A percentile compares a stretch with the other conserved stretches of the same genome.
Conservation (phyloP, 2,113 vertebrate species). For the Pomatorhinus ruficollis region DNA sequence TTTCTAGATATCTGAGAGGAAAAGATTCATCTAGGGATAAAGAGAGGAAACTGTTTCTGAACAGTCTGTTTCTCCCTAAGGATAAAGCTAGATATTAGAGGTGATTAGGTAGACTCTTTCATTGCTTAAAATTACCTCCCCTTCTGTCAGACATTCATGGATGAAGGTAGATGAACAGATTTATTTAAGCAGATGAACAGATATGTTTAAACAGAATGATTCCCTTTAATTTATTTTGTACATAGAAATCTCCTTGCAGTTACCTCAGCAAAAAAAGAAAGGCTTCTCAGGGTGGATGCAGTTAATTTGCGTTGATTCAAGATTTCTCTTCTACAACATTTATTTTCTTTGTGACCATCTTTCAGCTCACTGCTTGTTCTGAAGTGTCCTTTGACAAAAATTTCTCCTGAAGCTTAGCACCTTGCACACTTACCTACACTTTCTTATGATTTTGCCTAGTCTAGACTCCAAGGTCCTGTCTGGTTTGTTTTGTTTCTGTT, state of each 20-base stretch:
- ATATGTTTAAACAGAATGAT: background rate
- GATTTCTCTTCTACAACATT: background rate
- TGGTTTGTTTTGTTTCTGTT: too few relatives aligned
- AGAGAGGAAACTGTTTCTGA: background rate
- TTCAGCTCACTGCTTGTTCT: background rate
- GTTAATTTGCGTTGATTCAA: background rate
- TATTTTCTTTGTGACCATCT: background rate
- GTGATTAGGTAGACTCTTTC: background rate
- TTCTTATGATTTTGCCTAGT: background rate
- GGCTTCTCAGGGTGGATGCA: background rate
- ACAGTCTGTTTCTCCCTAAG: background rate
- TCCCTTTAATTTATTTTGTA: background rate
- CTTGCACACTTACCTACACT: background rate
- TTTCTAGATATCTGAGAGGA: background rate
- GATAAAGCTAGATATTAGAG: background rate
- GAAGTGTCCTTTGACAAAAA: background rate
- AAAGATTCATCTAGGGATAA: background rate
- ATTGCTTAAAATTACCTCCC: background rate
- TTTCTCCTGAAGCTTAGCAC: background rate
- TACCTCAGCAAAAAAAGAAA: background rate
- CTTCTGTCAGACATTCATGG: background rate
- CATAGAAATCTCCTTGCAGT: background rate
- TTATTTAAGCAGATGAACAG: background rate
- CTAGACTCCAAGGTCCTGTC: background rate
- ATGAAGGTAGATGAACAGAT: background rate